Base-by-base conservation (phyloP, 2,888 invertebrate genomes). In the Marasmarcha lunaedactyla region DNA sequence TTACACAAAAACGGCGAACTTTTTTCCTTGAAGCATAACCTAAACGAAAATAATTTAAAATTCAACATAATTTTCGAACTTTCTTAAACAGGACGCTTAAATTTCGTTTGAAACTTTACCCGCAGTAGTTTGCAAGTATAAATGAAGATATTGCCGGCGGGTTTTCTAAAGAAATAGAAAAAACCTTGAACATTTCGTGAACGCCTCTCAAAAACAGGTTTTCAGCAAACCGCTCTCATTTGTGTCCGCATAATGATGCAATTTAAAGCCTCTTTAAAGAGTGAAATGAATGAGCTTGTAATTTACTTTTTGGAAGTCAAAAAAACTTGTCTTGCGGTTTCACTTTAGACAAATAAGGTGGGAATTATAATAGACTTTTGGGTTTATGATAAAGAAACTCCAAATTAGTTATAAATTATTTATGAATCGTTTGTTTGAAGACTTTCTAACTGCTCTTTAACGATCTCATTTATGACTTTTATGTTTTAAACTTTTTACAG, bases 231-330 rank as follows among this genome's bases (percentile, higher is more conserved):
- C 11, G n/a, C 30, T 30, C 11, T 9, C n/a, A 30, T 30, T 30
- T 30, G 11, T n/a, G 6, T 30, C n/a, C 11, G 30, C 30, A 50
- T 56, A 55, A 57, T 57, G 54, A 51, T 48, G 53, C 54, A 61
- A 55, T 63, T 61, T 55, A 47, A 44, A 11, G 6, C 30, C n/a
- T 30, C 30, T 30, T n/a, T 30, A 11, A 30, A 11, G 11, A 30
- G 30, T 11, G 30, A 7, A 30, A 30, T 30, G 30, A 30, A 30
- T 30, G 11, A 11, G 30, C 12, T 14, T 38, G 34, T 33, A 11
- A 5, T 33, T 14, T 33, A 15, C 36, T 33, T 25, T 26, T 35
- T 38, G 40, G 27, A 26, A 35, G 33, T 36, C 35, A 2, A 30
- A 30, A 25, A 11, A 30, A 30, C 30, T n/a, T 30, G 30, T 30